Base-by-base conservation (phyloP, 1,140 invertebrate genomes). In the Planococcus citri region DNA sequence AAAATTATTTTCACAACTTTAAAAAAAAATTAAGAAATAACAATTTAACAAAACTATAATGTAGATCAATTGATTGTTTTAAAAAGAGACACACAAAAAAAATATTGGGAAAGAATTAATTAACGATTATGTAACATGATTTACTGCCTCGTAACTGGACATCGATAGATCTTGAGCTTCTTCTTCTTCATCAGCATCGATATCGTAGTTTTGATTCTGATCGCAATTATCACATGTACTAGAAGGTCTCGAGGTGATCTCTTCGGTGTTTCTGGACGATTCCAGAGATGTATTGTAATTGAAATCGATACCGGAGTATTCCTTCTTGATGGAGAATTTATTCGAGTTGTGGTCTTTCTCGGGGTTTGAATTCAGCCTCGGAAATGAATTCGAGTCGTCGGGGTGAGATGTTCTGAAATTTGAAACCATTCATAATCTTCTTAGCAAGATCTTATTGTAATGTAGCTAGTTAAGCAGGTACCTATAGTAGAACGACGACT, bases 101-200 rank as follows among this genome's bases (percentile, higher is more conserved):
- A 37, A n/a, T n/a, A n/a, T n/a, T n/a, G 14, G 6, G 33, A 8
- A 51, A 51, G 17, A 17, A 51, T 20, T 9, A 51, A 51, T 17
- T 9, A 6, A 51, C 6, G 17, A 51, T 21, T 64, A 64, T 25
- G 60, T 25, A 64, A 64, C 25, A 25, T 64, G 60, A 64, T 64
- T 64, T 9, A 25, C 10, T 1, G 60, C 22, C 4, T 64, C 60
- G 60, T 64, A 64, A 64, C 25, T 64, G 17, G 60, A 64, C 60
- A 64, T 64, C 20, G 60, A 64, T 64, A 64, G 17, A 64, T 64
- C 60, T 64, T 64, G 60, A 27, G 60, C 60, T 64, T 64, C 25
- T 58, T 22, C n/a, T 60, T 60, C 60, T 64, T 64, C 60, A 10
- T 64, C 60, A 25, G 10, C 25, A 9, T 64, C 60, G 10, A 64